Base-by-base conservation (phyloP, 1,140 invertebrate genomes). In the Pseudomyrmex flavicornis region DNA sequence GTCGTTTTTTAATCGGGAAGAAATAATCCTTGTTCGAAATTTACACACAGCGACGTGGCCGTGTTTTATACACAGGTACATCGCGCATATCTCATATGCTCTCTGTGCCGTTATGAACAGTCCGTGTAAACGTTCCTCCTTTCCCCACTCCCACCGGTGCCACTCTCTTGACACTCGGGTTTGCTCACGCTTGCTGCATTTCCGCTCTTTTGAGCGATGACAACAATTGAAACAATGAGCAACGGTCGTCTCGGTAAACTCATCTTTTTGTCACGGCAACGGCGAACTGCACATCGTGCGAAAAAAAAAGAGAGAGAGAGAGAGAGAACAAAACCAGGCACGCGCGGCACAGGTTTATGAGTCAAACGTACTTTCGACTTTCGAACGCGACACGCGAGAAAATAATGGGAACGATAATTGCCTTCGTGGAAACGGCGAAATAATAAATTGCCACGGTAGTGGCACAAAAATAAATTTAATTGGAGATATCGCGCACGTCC, bases 211-310 rank as follows among this genome's bases (percentile, higher is more conserved):
- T 68, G 72, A 85, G 65, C 68, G 50, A 58, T 17, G 83, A 85
- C 86, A 88, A 85, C 68, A 74, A 52, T 76, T 48, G 76, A 80
- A 80, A 89, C 86, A 89, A 88, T 83, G 77, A 85, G 46, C 73
- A 56, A 59, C 68, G 26, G 61, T 54, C 62, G 52, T 48, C 59
- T 76, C 52, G 46, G 52, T 68, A 72, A 82, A 75, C 79, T 83
- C 72, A 62, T 70, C 69, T 69, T 79, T 88, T 88, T 79, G 77
- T 73, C n/a, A 15, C 20, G n/a, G 59, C 63, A 54, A 35, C 46
- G 59, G 26, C 46, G 46, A 82, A 75, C 9, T 54, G 48, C 13
- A 75, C n/a, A 50, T 26, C 56, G 22, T n/a, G 68, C 22, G 35
- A 1, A 35, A 54, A 22, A 59, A 52, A 50, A 13, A 26, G 5